Conservation (phyloP, 2,888 invertebrate genomes). For the Sphaeridia pumilis region DNA sequence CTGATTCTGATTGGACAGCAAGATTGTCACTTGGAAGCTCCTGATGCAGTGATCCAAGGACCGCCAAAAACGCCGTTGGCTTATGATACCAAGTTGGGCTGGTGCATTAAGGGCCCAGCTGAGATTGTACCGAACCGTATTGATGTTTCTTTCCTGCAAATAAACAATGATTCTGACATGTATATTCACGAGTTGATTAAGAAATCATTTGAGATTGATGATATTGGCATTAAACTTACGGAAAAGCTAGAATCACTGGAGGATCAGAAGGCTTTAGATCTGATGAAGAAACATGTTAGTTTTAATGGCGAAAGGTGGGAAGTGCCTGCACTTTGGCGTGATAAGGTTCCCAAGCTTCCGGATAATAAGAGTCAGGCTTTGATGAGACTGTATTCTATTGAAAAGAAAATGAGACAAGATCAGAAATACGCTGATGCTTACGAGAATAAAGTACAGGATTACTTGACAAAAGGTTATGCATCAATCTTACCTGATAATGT, state of each 20-base stretch:
- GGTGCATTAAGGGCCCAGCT: not conserved
- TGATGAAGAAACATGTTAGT: not conserved
- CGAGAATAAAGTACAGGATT: constrained; percentile 7
- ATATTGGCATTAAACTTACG: constrained; percentile 1
- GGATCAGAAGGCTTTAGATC: not conserved
- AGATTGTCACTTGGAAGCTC: not conserved
- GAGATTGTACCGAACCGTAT: not conserved
- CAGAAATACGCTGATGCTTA: not conserved
- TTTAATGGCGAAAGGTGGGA: constrained; percentile 3
- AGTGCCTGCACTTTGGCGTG: not conserved
- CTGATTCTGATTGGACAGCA: constrained; percentile 1
- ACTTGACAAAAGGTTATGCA: constrained; percentile 8
- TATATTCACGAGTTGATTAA: constrained; percentile 6
- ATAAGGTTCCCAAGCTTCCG: not conserved
- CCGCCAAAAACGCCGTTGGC: not conserved
- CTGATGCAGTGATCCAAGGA: not conserved
- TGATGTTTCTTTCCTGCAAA: too few relatives aligned
- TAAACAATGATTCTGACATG: too few relatives aligned
- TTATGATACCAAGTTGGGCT: not conserved
- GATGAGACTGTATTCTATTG: not conserved
- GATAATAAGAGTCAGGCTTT: not conserved
- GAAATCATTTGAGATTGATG: constrained; percentile 3
- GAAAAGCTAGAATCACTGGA: not conserved
- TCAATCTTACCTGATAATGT: not conserved
- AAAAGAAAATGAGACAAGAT: constrained; percentile 10